These are phyloP conservation scores for Plumapathes pennacea DNA, from an alignment of 92 coral and sea anemone genomes.

Conservation along the genomic window DNA sequence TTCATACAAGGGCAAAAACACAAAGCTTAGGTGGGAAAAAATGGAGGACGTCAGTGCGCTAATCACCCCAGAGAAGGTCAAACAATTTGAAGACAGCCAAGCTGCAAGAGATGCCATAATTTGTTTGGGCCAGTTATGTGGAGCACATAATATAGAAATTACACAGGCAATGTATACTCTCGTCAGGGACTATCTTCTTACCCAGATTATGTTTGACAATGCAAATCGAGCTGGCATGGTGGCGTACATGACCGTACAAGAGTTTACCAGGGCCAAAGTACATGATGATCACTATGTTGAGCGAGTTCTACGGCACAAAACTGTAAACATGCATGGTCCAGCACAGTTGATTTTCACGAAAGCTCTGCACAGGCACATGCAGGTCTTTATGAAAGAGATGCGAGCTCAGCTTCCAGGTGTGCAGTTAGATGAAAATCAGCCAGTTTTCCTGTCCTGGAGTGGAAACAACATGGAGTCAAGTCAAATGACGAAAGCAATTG, in stretches of 20 bases:
- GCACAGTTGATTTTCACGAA: slow-evolving; percentile 31
- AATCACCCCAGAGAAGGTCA: slow-evolving; percentile 31
- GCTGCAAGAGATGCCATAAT: slow-evolving; percentile 36
- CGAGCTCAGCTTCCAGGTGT: slow-evolving; percentile 26
- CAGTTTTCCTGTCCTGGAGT: slow-evolving; percentile 46
- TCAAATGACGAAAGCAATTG: slow-evolving; percentile 30
- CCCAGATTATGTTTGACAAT: slow-evolving; percentile 60
- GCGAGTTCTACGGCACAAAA: slow-evolving; percentile 49
- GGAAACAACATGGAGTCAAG: slow-evolving; percentile 35
- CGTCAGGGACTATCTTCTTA: slow-evolving; percentile 46
- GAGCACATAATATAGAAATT: slow-evolving; percentile 13
- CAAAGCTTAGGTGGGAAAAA: slow-evolving; percentile 34
- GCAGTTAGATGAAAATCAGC: background rate
- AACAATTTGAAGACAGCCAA: slow-evolving; percentile 44
- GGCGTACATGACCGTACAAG: slow-evolving; percentile 55
- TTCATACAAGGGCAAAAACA: slow-evolving; percentile 44
- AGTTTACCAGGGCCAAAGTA: slow-evolving; percentile 34
- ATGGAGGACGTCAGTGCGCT: slow-evolving; percentile 29
- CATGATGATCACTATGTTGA: slow-evolving; percentile 25
- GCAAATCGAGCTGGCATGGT: slow-evolving; percentile 62
- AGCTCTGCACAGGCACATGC: slow-evolving; percentile 47
- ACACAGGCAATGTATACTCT: slow-evolving; percentile 15
- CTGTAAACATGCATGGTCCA: slow-evolving; percentile 52
- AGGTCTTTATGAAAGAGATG: slow-evolving; percentile 15
- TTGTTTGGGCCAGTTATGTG: slow-evolving; percentile 39